Conservation (phyloP, 2,113 vertebrate species). For the Sander lucioperca region DNA sequence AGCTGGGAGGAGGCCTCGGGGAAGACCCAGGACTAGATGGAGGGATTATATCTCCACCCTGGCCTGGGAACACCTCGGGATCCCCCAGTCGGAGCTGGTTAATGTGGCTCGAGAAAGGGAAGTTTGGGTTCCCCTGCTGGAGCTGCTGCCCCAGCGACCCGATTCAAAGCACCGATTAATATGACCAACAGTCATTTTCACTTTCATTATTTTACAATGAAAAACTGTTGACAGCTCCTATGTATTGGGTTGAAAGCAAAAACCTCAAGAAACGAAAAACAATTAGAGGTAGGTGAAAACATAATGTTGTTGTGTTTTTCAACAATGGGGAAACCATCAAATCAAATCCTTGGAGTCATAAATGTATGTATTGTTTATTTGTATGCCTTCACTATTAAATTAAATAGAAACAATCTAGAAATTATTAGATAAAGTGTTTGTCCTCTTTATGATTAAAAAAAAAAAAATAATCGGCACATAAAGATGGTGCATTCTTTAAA, state of each 20-base stretch:
- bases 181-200: background rate
- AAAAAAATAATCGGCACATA: background rate
- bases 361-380: background rate
- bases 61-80: too few species aligned
- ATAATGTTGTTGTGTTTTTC: background rate
- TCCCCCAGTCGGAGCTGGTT: too few species aligned
- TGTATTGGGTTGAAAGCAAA: too few species aligned
- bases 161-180: background rate
- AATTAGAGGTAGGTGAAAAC: background rate
- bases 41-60: too few species aligned
- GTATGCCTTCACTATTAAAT: background rate
- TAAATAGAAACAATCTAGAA: background rate
- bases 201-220: background rate
- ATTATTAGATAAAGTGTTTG: background rate
- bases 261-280: too few species aligned
- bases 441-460: background rate
- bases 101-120: too few species aligned
- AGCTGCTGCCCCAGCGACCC: too few species aligned
- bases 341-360: background rate
- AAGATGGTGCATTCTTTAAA: background rate
- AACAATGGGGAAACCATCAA: background rate
- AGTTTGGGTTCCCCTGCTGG: too few species aligned
- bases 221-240: background rate
- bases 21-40: too few species aligned
- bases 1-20: too few species aligned